Evolutionary conservation across 2,797 vertebrate species (phyloP), one percentile per base, ranked within the genome.

Genomic region (Pristis pectinata): DNA sequence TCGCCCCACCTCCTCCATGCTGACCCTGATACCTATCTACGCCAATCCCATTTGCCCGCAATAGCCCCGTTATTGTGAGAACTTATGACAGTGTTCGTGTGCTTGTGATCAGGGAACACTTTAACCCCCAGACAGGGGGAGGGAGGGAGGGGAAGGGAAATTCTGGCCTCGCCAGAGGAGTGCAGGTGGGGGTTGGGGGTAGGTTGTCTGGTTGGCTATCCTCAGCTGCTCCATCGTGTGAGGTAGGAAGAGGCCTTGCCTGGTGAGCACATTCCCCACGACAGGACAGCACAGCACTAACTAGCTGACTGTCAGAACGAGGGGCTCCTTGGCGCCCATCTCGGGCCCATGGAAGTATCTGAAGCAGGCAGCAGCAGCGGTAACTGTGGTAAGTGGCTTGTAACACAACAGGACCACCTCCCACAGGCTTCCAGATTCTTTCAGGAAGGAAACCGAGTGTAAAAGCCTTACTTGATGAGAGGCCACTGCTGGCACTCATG

Each of bases 401-500:
- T 53, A n/a, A 56, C 24, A 27, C 24, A 87, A 59, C 53, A 59
- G 53, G 30, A 5, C 30, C 53, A 87, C 34, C 11, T 53, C 0
- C 17, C 41, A 82, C 1, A 22, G 19, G 37, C 13, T 87, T 34
- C 30, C 74, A 30, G 9, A 34, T 76, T 87, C 10, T 27, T 6
- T 34, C 30, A 41, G 59, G 34, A 64, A 37, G n/a, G 19, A 37
- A 19, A 8, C 15, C 0, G 34, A 91, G 87, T 37, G 59, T 17
- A 64, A 13, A 19, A 53, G 53, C 37, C 99, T 99, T 97, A 99
- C 99, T 97, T 97, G 99, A 98, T 95, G 98, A 98, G 94, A 99
- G 96, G 13, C 99, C 98, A 0, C 99, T 99, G 97, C 99, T 99
- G 24, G 99, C 99, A 0, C 99, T 99, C 99, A 99, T 99, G 83